Conservation (phyloP, 23 tunicate genomes). For the Styela plicata region DNA sequence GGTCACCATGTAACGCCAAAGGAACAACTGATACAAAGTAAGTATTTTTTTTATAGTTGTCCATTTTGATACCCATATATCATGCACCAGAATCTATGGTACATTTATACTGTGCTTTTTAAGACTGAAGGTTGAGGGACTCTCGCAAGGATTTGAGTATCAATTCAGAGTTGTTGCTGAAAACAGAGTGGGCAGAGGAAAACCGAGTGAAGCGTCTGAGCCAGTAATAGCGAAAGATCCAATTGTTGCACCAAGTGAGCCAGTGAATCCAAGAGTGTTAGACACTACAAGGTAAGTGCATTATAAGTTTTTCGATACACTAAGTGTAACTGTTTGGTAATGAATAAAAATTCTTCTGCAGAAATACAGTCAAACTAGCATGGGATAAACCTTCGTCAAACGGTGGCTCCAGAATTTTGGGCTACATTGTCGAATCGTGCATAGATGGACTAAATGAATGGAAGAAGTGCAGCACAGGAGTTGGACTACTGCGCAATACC, state of each 20-base stretch:
- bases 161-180: conserved; percentile 91
- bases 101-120: too few relatives aligned
- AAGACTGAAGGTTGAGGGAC: conserved; percentile 49
- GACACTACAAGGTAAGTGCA: conserved; percentile 55
- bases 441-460: conserved; percentile 76
- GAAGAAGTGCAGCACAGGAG: conserved; percentile 71
- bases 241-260: conserved; percentile 59
- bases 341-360: too few relatives aligned
- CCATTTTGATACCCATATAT: too few relatives aligned
- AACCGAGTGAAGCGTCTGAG: conserved; percentile 69
- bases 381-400: conserved; percentile 77
- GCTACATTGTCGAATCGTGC: conserved; percentile 71
- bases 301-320: too few relatives aligned
- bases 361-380: conserved; percentile 49
- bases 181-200: conserved; percentile 72
- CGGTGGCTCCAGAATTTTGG: conserved; percentile 46
- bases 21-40: conserved; percentile 38
- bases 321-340: too few relatives aligned
- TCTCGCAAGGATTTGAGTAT: conserved; percentile 59
- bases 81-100: too few relatives aligned
- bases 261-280: conserved; percentile 50
- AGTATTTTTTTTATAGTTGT: not conserved
- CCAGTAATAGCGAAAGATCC: conserved; percentile 68
- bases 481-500: conserved; percentile 41
- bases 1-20: conserved; percentile 76